Percentiles rank a stretch among this genome's conserved stretches.
Evolutionary conservation across 2,888 invertebrate species (phyloP).

Genomic region (Slavum lentiscoides): DNA sequence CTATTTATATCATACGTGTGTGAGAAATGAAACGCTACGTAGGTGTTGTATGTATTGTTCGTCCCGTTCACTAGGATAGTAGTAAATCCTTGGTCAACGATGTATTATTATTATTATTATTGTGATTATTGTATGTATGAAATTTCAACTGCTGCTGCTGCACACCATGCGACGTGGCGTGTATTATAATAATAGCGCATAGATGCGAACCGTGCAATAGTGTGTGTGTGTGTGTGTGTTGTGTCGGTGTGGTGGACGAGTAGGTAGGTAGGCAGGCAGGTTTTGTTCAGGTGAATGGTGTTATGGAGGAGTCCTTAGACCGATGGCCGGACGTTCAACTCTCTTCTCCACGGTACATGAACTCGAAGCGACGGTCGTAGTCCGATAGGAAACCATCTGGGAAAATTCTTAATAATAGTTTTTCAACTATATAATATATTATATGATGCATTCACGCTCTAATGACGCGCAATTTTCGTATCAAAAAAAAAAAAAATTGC

Average conservation of each 20-base stretch:
- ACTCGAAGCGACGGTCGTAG: constrained; percentile 14
- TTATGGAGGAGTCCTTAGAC: constrained; percentile 13
- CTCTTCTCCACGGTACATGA: constrained; percentile 49
- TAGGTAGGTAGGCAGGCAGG: constrained; percentile 8
- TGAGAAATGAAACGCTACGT: constrained; percentile 4
- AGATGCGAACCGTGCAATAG: constrained; percentile 2
- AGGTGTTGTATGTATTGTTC: background rate
- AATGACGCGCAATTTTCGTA: constrained; percentile 2
- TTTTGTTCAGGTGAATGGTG: constrained; percentile 41
- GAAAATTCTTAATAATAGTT: constrained; percentile 22
- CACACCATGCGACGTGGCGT: background rate
- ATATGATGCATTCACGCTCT: background rate
- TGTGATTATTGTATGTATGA: constrained; percentile 28
- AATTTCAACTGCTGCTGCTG: constrained; percentile 4
- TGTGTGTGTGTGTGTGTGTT: background rate
- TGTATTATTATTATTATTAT: constrained; percentile 19
- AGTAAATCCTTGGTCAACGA: constrained; percentile 19
- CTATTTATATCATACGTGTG: no score
- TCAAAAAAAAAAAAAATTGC: background rate
- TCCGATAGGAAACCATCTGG: constrained; percentile 36
- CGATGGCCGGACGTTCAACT: constrained; percentile 52
- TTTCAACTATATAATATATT: no score
- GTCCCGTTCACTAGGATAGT: background rate
- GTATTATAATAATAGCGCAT: background rate
- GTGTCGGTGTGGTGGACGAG: background rate